Evolutionary conservation across 2,888 invertebrate genomes (phyloP), one percentile per base, ranked within the genome.

Genomic region (Beris morrisii): DNA sequence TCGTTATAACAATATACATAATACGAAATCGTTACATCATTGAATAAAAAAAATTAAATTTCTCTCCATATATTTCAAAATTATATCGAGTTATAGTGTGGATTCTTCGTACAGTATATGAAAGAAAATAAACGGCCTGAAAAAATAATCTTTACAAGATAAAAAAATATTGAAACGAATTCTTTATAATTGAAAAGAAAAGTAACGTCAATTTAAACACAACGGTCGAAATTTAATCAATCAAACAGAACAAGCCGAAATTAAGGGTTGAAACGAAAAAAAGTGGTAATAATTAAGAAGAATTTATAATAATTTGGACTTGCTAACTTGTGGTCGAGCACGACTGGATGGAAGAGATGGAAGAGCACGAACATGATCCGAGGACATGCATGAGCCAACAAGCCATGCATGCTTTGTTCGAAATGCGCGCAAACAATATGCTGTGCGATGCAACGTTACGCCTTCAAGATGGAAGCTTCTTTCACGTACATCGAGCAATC

Each of bases 391-490:
- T 93, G 85, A 92, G 92, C 80, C 86, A 89, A 73, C 89, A 92
- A 75, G 90, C 93, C 44, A 89, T 93, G 86, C 89, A 91, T 78
- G 89, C 91, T 70, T 84, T 95, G 70, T 91, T 90, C 81, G 92
- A 94, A 74, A 85, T 95, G 74, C 86, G 91, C 74, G 87, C 90
- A 77, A 88, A 88, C 75, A 91, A 92, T 77, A 86, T 92, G 74
- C 86, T 95, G 52, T 94, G 94, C 80, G 95, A 95, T 81, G 95
- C 94, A 5, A 87, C 89, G 46, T 85, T 94, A 72, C 85, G 90
- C 70, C 86, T 92, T 65, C 90, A 92, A 73, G 94, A 94, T 78
- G 92, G 91, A 68, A 87, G 88, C 63, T 84, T 85, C 70, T 93
- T 93, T 76, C 90, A 90, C 46, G 91, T 95, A 64, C 95, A 96